A percentile compares a stretch with the other conserved stretches of the same genome.
These are phyloP conservation scores for Synergus japonicus DNA, from an alignment of 2,888 invertebrate genomes.

Conservation along the genomic window DNA sequence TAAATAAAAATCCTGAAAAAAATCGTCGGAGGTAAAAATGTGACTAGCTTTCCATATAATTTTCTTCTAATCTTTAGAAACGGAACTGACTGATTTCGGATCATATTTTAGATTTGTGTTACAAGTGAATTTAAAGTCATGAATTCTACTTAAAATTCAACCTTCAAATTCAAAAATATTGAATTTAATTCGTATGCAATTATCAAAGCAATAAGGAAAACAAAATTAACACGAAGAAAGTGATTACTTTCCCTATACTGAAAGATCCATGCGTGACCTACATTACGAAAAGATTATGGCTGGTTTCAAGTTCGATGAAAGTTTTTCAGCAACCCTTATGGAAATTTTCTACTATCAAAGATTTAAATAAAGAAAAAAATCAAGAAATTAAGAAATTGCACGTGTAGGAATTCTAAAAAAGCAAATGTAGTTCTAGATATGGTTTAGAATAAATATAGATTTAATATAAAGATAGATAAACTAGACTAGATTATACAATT, in stretches of 20 bases:
- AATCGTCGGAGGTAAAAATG: background rate
- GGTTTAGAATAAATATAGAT: background rate
- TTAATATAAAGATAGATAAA: background rate
- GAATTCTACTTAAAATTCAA: constrained; percentile 3
- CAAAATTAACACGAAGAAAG: constrained; percentile 36
- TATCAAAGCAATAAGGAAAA: constrained; percentile 30
- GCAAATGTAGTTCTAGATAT: background rate
- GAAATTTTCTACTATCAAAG: background rate
- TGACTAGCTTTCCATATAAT: background rate
- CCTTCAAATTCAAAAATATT: background rate
- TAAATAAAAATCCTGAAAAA: background rate
- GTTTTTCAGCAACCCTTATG: constrained; percentile 21
- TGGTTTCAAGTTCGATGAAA: constrained; percentile 20
- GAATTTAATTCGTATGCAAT: constrained; percentile 14
- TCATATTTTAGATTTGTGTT: background rate
- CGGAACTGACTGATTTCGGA: background rate
- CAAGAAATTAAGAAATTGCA: background rate
- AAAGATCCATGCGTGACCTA: constrained; percentile 27
- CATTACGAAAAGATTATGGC: constrained; percentile 28
- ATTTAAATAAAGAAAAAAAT: background rate
- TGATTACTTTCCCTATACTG: constrained; percentile 36
- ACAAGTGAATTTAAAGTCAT: background rate
- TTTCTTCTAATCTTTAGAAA: background rate
- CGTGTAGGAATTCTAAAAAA: background rate
- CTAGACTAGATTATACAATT: background rate